Evolutionary conservation across 2,888 invertebrate species (phyloP).

Genomic region (Drosophila recens): DNA sequence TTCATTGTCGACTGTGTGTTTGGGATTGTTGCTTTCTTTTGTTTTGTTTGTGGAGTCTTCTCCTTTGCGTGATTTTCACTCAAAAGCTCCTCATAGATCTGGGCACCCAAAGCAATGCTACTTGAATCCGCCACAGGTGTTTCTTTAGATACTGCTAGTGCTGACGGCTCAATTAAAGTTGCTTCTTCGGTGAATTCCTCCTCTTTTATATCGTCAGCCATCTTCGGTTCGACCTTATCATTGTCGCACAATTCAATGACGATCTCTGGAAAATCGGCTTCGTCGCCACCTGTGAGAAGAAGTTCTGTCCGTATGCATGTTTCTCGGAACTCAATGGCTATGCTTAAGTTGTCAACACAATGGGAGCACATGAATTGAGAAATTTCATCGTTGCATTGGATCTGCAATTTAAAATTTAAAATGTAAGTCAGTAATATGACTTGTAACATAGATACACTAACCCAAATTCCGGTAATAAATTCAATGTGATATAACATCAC

Average conservation of each 20-base stretch:
- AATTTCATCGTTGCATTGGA: constrained; percentile 34
- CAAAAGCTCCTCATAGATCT: constrained; percentile 61
- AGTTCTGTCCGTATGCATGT: constrained; percentile 58
- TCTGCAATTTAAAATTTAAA: constrained; percentile 22
- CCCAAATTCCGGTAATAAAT: constrained; percentile 73
- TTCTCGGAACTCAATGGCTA: constrained; percentile 63
- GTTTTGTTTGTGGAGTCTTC: constrained; percentile 14
- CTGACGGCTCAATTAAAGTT: constrained; percentile 13
- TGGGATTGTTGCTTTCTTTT: background rate
- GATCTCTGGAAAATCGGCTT: background rate
- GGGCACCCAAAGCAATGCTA: constrained; percentile 54
- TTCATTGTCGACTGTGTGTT: constrained; percentile 2
- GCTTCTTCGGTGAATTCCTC: constrained; percentile 16
- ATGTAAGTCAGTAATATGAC: background rate
- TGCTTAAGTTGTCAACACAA: constrained; percentile 41
- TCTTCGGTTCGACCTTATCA: background rate
- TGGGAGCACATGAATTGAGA: constrained; percentile 42
- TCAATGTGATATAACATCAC: constrained; percentile 67
- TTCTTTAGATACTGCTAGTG: background rate
- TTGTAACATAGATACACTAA: constrained; percentile 17
- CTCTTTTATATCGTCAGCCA: constrained; percentile 3
- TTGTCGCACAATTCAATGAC: background rate
- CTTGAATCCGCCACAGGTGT: constrained; percentile 40
- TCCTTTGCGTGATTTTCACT: constrained; percentile 53
- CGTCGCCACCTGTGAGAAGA: constrained; percentile 2